Base-by-base conservation (phyloP, 2,113 vertebrate species). In the Ursus arctos region DNA sequence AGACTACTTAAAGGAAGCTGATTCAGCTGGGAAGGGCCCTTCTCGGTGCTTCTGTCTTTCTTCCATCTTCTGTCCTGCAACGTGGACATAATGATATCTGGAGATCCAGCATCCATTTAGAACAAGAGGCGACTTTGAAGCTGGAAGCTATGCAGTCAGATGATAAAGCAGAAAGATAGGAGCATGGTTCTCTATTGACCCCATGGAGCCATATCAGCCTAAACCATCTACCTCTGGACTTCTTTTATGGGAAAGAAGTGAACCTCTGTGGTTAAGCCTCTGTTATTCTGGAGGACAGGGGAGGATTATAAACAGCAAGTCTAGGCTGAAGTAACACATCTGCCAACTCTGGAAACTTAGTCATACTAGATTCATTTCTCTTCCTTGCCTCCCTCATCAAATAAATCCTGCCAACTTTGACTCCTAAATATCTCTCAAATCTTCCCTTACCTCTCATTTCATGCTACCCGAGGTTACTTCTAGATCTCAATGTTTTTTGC, bases 351-450 rank as follows among this genome's bases (percentile, higher is more conserved):
- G 18, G 85, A 91, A 77, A 3, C 26, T 77, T 14, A 74, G 47
- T 88, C 28, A 95, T 26, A 4, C 26, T 24, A 74, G 40, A 51
- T 88, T 84, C 33, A 84, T 57, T 74, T 81, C 53, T 63, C 19
- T 71, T 40, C 31, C 21, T 47, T 79, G 33, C 21, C 15, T 15
- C 12, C 31, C 36, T 7, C 26, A 31, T 74, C 22, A 63, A 84
- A 89, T n/a, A 81, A 72, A 69, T 76, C n/a, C 22, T 79, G 26
- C 21, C 81, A 57, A 92, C 65, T 81, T 79, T 79, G 77, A 96
- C 71, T 14, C 9, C 2, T 83, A 82, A 88, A 36, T 82, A 33
- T 26, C 76, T 83, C 47, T 71, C 36, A 89, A 67, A 89, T 92
- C 33, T 67, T 67, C 36, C 40, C 33, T 85, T 21, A 26, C 16